Evolutionary conservation across 1,140 invertebrate species (phyloP).

Genomic region (Orius insidiosus): DNA sequence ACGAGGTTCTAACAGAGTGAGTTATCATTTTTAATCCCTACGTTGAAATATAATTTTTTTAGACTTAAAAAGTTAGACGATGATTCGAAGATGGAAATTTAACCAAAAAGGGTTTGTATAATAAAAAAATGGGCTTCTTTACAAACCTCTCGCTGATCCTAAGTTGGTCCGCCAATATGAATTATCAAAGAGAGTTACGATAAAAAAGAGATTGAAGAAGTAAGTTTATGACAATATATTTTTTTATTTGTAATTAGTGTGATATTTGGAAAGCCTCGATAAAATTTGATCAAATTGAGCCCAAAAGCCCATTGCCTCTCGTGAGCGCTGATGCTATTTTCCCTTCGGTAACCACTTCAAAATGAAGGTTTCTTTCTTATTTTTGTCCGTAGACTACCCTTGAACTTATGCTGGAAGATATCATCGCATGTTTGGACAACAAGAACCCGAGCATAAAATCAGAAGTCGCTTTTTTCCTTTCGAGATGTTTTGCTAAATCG

Average conservation of each 20-base stretch:
- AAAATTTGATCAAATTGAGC: neutral
- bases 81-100: constrained; percentile 19
- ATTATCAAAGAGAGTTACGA: constrained; percentile 11
- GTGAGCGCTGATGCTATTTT: too few relatives aligned
- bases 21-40: too few relatives aligned
- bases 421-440: too few relatives aligned
- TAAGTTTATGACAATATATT: constrained; percentile 6
- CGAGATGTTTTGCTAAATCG: too few relatives aligned
- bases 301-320: too few relatives aligned
- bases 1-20: too few relatives aligned
- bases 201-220: constrained; percentile 5
- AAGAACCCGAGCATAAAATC: too few relatives aligned
- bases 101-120: constrained; percentile 20
- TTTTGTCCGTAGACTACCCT: too few relatives aligned
- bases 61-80: constrained; percentile 16
- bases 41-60: constrained; percentile 6
- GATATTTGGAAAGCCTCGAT: neutral
- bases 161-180: constrained; percentile 13
- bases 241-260: neutral
- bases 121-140: constrained; percentile 20
- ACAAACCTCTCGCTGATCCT: constrained; percentile 16
- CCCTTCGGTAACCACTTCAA: too few relatives aligned
- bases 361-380: too few relatives aligned
- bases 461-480: too few relatives aligned
- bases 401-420: too few relatives aligned